Evolutionary conservation across 1,140 invertebrate species (phyloP), one percentile per base, ranked within the genome.

Genomic region (Mamestra configurata): DNA sequence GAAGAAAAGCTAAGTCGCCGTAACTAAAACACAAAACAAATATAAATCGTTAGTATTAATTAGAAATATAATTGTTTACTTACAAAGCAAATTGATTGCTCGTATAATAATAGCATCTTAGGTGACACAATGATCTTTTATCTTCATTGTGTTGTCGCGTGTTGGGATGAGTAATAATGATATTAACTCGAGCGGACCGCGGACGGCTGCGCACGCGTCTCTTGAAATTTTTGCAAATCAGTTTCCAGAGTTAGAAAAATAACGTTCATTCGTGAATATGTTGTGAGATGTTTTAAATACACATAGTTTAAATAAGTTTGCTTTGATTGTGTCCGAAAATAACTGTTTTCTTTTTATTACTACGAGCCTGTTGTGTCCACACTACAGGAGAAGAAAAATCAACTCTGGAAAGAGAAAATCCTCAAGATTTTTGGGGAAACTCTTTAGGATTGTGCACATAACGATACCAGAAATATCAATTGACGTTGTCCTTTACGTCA

Each of bases 51-150:
- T 31, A n/a, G 13, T n/a, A 18, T 27, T 59, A 61, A 61, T 35
- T 35, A 35, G 11, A 61, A 61, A 7, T 24, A n/a, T 31, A 31
- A 61, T 61, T 61, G 57, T 61, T 61, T 61, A 35, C 57, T 61
- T 35, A 61, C 57, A 61, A 31, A 61, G 57, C 7, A 22, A 22
- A 55, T 55, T 55, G n/a, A 35, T 61, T 61, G 31, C 27, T 61
- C 7, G 24, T 61, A 61, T 61, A 61, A 31, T 61, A 35, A 61
- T 61, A 61, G 57, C 57, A 61, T 61, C 57, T 61, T 61, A 18
- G 3, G 57, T 61, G 57, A 61, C 27, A 61, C 57, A 61, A 61
- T 61, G 27, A 61, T 61, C 57, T 61, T 61, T 61, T 61, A 61
- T 61, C 57, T 61, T 61, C 31, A 35, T 61, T 31, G 15, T 35